These are phyloP conservation scores for Calephelis nemesis DNA, from an alignment of 1,140 invertebrate species.

Conservation along the genomic window DNA sequence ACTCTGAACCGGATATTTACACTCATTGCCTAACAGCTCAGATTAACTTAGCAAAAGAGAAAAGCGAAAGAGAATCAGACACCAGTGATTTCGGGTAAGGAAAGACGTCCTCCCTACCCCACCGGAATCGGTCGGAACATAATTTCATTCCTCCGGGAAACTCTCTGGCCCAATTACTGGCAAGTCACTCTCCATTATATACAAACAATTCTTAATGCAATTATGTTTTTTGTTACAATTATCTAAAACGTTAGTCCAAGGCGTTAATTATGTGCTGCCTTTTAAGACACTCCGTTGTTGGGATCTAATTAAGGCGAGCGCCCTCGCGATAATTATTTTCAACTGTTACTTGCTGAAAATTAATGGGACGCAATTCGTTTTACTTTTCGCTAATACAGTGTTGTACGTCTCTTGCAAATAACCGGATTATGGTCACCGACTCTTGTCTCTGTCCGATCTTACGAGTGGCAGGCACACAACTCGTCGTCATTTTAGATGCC, in stretches of 20 bases:
- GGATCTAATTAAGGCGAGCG: slow-evolving; percentile 10
- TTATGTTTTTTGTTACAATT: slow-evolving; percentile 16
- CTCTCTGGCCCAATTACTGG: slow-evolving; percentile 3
- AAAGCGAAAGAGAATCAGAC: background rate
- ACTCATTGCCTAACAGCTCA: too few relatives aligned
- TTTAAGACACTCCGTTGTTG: slow-evolving; percentile 17
- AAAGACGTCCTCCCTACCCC: background rate
- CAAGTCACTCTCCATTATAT: slow-evolving; percentile 8
- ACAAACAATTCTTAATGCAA: slow-evolving; percentile 8
- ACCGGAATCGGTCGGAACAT: background rate
- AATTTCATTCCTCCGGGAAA: slow-evolving; percentile 3
- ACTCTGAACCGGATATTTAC: too few relatives aligned
- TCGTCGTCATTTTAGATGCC: too few relatives aligned
- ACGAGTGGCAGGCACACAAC: too few relatives aligned
- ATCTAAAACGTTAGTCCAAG: slow-evolving; percentile 17
- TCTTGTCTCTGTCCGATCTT: too few relatives aligned
- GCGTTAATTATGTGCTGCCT: slow-evolving; percentile 17
- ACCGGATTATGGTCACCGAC: background rate
- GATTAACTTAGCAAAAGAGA: background rate
- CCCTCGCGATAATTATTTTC: slow-evolving; percentile 13
- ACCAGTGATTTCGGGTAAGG: background rate
- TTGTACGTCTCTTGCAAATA: slow-evolving; percentile 5
- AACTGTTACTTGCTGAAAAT: slow-evolving; percentile 14
- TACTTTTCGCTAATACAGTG: slow-evolving; percentile 7
- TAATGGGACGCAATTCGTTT: slow-evolving; percentile 11